Evolutionary conservation across 1,140 invertebrate genomes (phyloP), one percentile per base, ranked within the genome.

Genomic region (Chelonus insularis): DNA sequence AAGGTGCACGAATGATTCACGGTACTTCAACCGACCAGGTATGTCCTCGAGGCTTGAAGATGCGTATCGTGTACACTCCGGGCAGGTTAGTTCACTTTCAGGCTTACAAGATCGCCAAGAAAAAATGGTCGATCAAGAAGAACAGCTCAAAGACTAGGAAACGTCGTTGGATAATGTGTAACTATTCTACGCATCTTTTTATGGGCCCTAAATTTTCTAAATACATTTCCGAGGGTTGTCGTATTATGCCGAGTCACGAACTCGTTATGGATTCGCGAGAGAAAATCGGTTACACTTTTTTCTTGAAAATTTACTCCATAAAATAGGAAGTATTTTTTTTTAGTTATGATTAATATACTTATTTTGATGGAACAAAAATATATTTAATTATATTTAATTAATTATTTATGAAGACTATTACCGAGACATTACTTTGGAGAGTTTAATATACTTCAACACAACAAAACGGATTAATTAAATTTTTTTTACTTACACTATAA

Each of bases 161-260:
- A 12, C 8, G 6, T 11, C 1, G 14, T 8, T 18, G 9, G 18
- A 43, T 14, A 43, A 16, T 29, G 52, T 55, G 34, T n/a, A 16
- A 43, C 41, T 16, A 43, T 14, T 16, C 4, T 39, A 14, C 21
- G 23, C 23, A n/a, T 34, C 25, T 51, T 21, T 57, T 47, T 41
- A 39, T 25, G 11, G 51, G 3, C 12, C 18, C 1, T 25, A 51
- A 39, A 58, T 45, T 37, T 47, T 6, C 21, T 9, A 2, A 18
- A 18, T 64, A 32, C 39, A 14, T 56, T 59, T 37, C 37, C 14
- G 41, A 74, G 73, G 70, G 72, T 71, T 75, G 73, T 78, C 71
- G 73, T 76, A 79, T 81, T 79, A 81, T 80, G 79, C 78, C 71
- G 72, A 78, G 79, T 81, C 79, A 81, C 79, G 79, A 81, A 81